Base-by-base conservation (phyloP, 2,113 vertebrate species). In the Pseudopodoces humilis region DNA sequence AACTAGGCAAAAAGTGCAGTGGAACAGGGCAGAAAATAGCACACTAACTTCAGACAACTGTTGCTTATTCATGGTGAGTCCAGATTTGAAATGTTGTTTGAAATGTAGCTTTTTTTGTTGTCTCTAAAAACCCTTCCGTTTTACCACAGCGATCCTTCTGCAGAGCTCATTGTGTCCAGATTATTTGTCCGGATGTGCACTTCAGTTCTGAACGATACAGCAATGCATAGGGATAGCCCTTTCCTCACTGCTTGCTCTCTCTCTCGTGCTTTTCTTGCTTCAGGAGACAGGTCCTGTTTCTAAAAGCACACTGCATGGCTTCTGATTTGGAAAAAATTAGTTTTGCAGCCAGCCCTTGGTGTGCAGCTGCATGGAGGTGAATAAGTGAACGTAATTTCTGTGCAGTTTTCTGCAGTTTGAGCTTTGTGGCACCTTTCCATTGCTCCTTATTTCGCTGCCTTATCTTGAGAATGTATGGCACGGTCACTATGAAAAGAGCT, bases 61-160 rank as follows among this genome's bases (percentile, higher is more conserved):
- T 98, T 98, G 97, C 97, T 97, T 96, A 97, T 97, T 74, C 95
- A 90, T 96, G 98, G 98, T 98, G 97, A 98, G 98, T 98, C 92
- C 74, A 88, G 95, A 74, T 95, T 97, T 96, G 81, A 93, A 96
- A 93, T 96, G 50, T 95, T 82, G 69, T 97, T 97, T 97, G 90
- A 86, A 96, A 94, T 95, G 92, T 97, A 82, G 88, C 82, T 83
- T 13, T 79, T 90, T 74, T 9, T 96, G 64, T 84, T 94, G 71
- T 92, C 76, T 95, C 86, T 95, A 69, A 96, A 96, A 92, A 15
- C 68, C 92, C 88, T 95, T 96, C 94, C 67, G 20, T 92, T 92
- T 91, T 94, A 75, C 71, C 78, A 25, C 93, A 86, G 91, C 88
- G 52, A 43, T 82, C 83, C 79, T 79, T 92, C 58, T 77, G 79